phyloP scores from a whole-genome alignment of 2,888 invertebrate species.

The Drosophila acutilabella region DNA sequence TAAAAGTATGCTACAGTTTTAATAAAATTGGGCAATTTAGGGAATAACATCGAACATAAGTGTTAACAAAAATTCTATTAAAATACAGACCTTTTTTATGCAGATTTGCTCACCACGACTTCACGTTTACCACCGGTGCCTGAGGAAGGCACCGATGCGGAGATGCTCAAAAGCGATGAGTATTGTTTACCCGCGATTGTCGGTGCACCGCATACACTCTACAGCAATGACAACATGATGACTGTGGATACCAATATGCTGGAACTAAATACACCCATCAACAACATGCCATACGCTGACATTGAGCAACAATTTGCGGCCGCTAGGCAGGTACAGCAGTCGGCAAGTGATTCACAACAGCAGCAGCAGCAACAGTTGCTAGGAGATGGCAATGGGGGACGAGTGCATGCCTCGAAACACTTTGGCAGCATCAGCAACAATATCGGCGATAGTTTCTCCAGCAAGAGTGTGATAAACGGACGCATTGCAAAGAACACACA shows the following conservation, averaged over 20 bases:
- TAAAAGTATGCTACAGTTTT: too few relatives aligned
- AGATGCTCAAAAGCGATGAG: conserved; percentile 86
- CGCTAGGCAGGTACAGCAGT: conserved; percentile 62
- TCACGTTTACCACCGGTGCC: conserved; percentile 87
- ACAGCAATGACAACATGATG: conserved; percentile 78
- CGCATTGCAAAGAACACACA: conserved; percentile 83
- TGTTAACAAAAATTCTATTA: too few relatives aligned
- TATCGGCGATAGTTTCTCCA: conserved; percentile 60
- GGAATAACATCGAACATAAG: too few relatives aligned
- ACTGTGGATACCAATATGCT: conserved; percentile 84
- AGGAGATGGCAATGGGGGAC: conserved; percentile 26
- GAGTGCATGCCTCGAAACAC: conserved; percentile 63
- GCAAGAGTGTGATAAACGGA: conserved; percentile 83
- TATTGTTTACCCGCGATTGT: conserved; percentile 78
- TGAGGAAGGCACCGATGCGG: conserved; percentile 87
- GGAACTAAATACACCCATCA: conserved; percentile 82
- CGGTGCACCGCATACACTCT: conserved; percentile 77
- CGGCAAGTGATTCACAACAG: conserved; percentile 47
- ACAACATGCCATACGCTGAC: conserved; percentile 74
- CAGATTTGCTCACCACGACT: conserved; percentile 83
- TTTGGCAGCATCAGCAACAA: conserved; percentile 57
- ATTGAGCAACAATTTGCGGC: conserved; percentile 79
- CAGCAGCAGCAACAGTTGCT: conserved; percentile 52
- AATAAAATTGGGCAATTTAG: too few relatives aligned
- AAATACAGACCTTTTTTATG: conserved; percentile 26